Percentiles rank a stretch among this genome's conserved stretches.
Evolutionary conservation across 1,140 invertebrate genomes (phyloP).

Genomic region (Rhopalosiphum padi): DNA sequence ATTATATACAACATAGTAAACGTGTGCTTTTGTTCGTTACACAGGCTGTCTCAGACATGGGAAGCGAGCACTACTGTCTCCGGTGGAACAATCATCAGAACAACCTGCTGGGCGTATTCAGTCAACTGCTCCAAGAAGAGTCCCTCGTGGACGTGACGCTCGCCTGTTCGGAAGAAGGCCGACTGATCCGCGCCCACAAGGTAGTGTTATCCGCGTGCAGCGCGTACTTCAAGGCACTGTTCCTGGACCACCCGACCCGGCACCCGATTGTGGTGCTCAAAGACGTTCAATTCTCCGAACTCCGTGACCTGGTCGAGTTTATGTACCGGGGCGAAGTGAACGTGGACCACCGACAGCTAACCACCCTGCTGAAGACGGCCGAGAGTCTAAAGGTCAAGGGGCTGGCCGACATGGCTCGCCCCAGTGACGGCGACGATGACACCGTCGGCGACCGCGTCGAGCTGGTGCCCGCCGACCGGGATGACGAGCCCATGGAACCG

Average conservation of each 20-base stretch:
- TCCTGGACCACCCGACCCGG: conserved; percentile 86
- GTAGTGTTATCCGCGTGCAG: conserved; percentile 94
- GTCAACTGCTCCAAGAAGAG: conserved; percentile 91
- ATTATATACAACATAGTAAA: conserved; percentile 3
- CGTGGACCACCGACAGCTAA: conserved; percentile 90
- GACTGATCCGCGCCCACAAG: conserved; percentile 92
- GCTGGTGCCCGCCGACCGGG: conserved; percentile 64
- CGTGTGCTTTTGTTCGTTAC: conserved; percentile 62
- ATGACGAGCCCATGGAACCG: conserved; percentile 60
- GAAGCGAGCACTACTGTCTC: conserved; percentile 95
- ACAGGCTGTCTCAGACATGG: conserved; percentile 87
- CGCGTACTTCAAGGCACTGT: conserved; percentile 90
- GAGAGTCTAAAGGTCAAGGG: conserved; percentile 91
- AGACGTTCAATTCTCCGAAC: conserved; percentile 88
- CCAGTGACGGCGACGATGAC: conserved; percentile 55
- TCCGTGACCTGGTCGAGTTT: conserved; percentile 91
- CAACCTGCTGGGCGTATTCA: conserved; percentile 92
- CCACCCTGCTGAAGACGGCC: conserved; percentile 88
- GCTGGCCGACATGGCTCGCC: conserved; percentile 87
- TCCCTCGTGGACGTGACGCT: conserved; percentile 94
- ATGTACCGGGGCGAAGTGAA: conserved; percentile 97
- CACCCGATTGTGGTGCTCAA: conserved; percentile 93
- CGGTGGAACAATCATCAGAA: conserved; percentile 96
- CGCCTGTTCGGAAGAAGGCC: conserved; percentile 92
- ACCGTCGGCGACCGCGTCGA: conserved; percentile 59